Evolutionary conservation across 1,140 invertebrate species (phyloP), one percentile per base, ranked within the genome.

Genomic region (Diabrotica virgifera): DNA sequence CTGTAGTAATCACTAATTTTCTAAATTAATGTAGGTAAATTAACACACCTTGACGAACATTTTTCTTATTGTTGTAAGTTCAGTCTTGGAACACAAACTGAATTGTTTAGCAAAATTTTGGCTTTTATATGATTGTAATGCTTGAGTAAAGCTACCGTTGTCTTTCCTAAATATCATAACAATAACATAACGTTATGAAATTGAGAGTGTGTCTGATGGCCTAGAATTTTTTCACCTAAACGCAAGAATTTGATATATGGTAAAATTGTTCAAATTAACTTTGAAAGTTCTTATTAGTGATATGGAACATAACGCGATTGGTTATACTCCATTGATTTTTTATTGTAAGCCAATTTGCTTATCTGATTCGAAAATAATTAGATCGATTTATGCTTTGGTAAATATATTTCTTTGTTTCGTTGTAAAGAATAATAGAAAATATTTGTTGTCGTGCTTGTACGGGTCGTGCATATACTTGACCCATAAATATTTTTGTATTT

Each of bases 81-180:
- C n/a, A 35, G 52, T n/a, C 12, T n/a, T 12, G 8, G 12, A 54
- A 54, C 52, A 13, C 12, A n/a, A 8, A 54, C 52, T 54, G 52
- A 8, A 12, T 35, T 54, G 52, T 54, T 35, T 35, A 54, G 12
- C 9, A 3, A 12, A 13, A 35, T 54, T 54, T 54, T 35, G 24
- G 52, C 52, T 54, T 54, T 54, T 54, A 54, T 54, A 54, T 54
- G 9, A 54, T 54, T 54, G 52, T 54, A 13, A 54, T 13, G 52
- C 9, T 54, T 35, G n/a, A 35, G 24, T 54, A 35, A 54, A 54
- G 8, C 52, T 35, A 2, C 52, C 52, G 12, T 13, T 13, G 24
- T 54, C 52, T 54, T 13, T 35, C 52, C n/a, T 4, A 54, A 13
- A 54, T 35, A 54, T 54, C 12, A 35, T 12, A 54, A 54, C 52